A percentile compares a stretch with the other conserved stretches of the same genome.
phyloP scores from a whole-genome alignment of 2,797 vertebrate species.

The Pangasius sanitwongsei region DNA sequence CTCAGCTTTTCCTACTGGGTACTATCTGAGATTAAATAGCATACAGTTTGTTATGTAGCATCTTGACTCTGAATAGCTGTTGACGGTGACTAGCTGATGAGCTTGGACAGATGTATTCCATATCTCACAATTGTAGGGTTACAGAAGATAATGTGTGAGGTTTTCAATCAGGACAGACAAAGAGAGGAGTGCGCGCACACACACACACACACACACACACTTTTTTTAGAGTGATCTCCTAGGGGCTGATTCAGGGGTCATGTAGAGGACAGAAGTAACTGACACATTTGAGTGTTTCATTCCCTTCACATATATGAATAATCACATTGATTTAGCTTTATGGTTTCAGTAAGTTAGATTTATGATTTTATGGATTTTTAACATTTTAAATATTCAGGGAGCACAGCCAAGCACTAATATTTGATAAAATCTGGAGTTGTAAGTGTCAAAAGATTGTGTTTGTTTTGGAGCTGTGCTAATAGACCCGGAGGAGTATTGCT shows the following conservation, averaged over 20 bases:
- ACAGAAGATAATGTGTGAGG: slow-evolving; percentile 16
- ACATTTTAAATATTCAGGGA: neutral
- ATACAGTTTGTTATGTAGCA: slow-evolving; percentile 21
- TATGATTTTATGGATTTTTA: slow-evolving; percentile 22
- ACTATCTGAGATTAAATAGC: slow-evolving; percentile 25
- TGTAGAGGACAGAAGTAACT: slow-evolving; percentile 51
- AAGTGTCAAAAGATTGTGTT: slow-evolving; percentile 29
- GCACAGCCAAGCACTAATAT: neutral
- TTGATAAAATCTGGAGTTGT: neutral
- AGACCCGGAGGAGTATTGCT: slow-evolving; percentile 2
- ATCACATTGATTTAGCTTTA: slow-evolving; percentile 37
- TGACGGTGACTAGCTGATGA: neutral
- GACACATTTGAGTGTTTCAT: slow-evolving; percentile 38
- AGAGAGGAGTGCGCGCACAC: slow-evolving; percentile 2
- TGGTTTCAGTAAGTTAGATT: neutral
- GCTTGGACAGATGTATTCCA: neutral
- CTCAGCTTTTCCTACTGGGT: slow-evolving; percentile 36
- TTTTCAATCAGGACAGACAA: slow-evolving; percentile 44
- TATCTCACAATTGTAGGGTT: slow-evolving; percentile 2
- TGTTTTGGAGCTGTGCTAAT: slow-evolving; percentile 26
- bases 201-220: slow-evolving; percentile 6
- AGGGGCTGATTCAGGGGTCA: slow-evolving; percentile 55
- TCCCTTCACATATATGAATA: slow-evolving; percentile 19
- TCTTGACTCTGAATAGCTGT: slow-evolving; percentile 16
- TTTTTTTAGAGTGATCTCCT: slow-evolving; percentile 53